Evolutionary conservation across 2,797 vertebrate genomes (phyloP).

Genomic region (Danio jaintianensis): DNA sequence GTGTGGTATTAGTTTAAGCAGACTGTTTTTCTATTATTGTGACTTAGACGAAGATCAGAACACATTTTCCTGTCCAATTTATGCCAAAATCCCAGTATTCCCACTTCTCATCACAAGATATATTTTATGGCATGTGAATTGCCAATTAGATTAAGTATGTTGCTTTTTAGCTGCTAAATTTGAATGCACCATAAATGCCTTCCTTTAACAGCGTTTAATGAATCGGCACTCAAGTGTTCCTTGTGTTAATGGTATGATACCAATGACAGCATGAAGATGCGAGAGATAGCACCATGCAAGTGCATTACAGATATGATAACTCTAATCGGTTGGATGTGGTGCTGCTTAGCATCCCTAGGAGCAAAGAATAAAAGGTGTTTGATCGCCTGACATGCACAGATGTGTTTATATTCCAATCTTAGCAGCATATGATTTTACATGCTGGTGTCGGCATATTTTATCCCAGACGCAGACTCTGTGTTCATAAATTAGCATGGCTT

Average conservation of each 20-base stretch:
- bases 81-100: too few species aligned
- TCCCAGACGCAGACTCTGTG: conserved; percentile 35
- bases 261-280: conserved; percentile 23
- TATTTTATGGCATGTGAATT: conserved; percentile 8
- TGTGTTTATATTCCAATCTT: conserved; percentile 40
- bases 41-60: too few species aligned
- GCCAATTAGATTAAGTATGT: conserved; percentile 3
- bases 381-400: conserved; percentile 32
- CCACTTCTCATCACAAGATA: not conserved
- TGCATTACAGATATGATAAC: conserved; percentile 1
- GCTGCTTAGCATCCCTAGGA: not conserved
- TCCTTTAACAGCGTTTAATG: conserved; percentile 26
- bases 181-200: conserved; percentile 33
- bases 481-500: conserved; percentile 52
- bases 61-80: too few species aligned
- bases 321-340: not conserved
- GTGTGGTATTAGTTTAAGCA: too few species aligned
- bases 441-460: conserved; percentile 40
- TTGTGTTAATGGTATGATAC: conserved; percentile 18
- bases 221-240: conserved; percentile 7
- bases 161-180: conserved; percentile 10
- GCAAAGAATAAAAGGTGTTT: conserved; percentile 39
- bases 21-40: too few species aligned
- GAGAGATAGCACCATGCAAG: not conserved
- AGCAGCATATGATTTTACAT: conserved; percentile 38